Percentiles rank a stretch among this genome's conserved stretches.
These are phyloP conservation scores for Muscicapa adusta DNA, from an alignment of 2,113 vertebrate species.

Conservation along the genomic window DNA sequence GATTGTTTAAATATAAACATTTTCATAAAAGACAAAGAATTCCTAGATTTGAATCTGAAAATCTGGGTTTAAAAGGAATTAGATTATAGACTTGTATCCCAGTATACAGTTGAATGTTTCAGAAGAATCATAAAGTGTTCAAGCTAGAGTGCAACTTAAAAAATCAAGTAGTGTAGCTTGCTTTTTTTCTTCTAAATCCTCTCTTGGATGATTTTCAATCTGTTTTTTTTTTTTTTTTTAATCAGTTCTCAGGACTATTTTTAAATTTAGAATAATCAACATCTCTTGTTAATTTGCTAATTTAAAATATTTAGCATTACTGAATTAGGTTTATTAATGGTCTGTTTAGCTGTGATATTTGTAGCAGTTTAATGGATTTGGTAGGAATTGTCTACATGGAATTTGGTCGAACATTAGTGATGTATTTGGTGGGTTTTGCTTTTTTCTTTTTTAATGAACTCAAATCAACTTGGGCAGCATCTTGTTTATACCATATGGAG, in stretches of 20 bases:
- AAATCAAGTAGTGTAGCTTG: background rate
- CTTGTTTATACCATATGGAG: background rate
- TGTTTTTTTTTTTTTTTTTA: background rate
- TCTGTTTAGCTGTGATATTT: background rate
- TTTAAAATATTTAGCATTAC: background rate
- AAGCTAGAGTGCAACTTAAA: background rate
- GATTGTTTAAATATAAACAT: background rate
- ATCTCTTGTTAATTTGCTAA: background rate
- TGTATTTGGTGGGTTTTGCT: background rate
- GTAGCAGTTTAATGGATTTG: background rate
- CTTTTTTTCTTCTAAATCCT: background rate
- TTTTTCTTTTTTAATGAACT: background rate
- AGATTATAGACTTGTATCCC: background rate
- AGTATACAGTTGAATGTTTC: background rate
- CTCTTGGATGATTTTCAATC: background rate
- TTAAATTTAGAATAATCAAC: background rate
- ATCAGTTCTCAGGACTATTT: background rate
- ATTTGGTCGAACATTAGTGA: background rate
- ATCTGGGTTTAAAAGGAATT: background rate
- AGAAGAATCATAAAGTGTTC: background rate
- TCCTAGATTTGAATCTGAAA: background rate
- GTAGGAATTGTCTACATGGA: background rate
- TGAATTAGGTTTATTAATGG: background rate
- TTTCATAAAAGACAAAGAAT: background rate
- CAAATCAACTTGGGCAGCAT: background rate